Base-by-base conservation (phyloP, 2,113 vertebrate species). In the Solea senegalensis region DNA sequence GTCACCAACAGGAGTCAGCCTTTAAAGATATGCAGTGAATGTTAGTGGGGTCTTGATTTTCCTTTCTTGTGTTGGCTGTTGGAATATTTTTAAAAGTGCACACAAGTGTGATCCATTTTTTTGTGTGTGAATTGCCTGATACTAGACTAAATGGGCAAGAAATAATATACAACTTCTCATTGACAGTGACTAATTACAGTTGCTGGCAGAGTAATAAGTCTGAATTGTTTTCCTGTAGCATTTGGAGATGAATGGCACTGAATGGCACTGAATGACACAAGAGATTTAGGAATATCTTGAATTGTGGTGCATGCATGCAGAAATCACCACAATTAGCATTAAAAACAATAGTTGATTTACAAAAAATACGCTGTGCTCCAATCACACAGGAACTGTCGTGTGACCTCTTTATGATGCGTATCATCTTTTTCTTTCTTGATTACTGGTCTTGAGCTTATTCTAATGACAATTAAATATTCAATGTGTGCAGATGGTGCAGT, bases 391-490 rank as follows among this genome's bases (percentile, higher is more conserved):
- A 82, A 80, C 59, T 85, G 76, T 80, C 39, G 39, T 40, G 45
- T 50, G 69, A 67, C 78, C 78, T 67, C 78, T 63, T 87, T 82
- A 66, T 76, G 74, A 74, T 74, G 80, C 39, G 11, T 41, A 80
- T 82, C 72, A 74, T 86, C 78, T 78, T 78, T 87, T 81, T 65
- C 76, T 73, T 69, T 80, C 83, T 87, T 90, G 85, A 89, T 91
- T 86, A 77, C 85, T 76, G 82, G 78, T 90, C 82, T 84, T 62
- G 62, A 86, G 74, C 74, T 52, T 34, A 15, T 81, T 86, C 82
- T 76, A 82, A 88, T 76, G 82, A 90, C 73, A 77, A 87, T 88
- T 83, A 90, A 87, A 89, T 83, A 90, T 92, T 89, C 84, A 85
- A 72, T 65, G 68, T 71, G 86, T 84, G 87, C 86, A 90, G 83